Conservation (phyloP, 1,140 invertebrate species). For the Drusus annulatus region DNA sequence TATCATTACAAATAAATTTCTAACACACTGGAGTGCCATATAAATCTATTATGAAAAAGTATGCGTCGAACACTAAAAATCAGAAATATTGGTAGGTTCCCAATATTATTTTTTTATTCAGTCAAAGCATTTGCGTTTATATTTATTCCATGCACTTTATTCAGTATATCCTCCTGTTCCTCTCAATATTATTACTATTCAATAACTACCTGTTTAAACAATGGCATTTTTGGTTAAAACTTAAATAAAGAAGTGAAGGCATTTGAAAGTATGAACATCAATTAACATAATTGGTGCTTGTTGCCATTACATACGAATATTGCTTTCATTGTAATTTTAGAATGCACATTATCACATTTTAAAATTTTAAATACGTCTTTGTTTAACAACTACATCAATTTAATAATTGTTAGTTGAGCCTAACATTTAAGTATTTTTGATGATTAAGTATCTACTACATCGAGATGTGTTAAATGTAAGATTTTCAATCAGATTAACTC, state of each 20-base stretch:
- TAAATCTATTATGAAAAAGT: too few relatives aligned
- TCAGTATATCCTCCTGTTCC: neutral
- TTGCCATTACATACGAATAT: constrained; percentile 36
- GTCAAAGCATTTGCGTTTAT: too few relatives aligned
- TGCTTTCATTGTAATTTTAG: constrained; percentile 44
- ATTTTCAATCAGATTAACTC: constrained; percentile 23
- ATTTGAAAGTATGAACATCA: constrained; percentile 44
- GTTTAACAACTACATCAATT: constrained; percentile 31
- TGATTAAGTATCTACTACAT: constrained; percentile 45
- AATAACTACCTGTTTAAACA: neutral
- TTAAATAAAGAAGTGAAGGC: neutral
- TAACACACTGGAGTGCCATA: too few relatives aligned
- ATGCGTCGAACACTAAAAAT: too few relatives aligned
- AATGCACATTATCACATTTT: constrained; percentile 48
- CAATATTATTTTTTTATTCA: too few relatives aligned
- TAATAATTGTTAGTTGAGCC: constrained; percentile 13
- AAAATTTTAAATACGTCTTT: constrained; percentile 39
- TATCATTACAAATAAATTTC: too few relatives aligned
- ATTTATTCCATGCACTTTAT: too few relatives aligned
- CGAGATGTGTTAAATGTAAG: constrained; percentile 41
- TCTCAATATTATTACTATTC: too few relatives aligned
- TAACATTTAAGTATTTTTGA: neutral
- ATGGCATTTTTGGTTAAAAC: constrained; percentile 35
- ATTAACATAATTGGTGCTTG: constrained; percentile 58
- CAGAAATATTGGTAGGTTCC: too few relatives aligned